These are phyloP conservation scores for Chondrilla cf. caribensis DNA, from an alignment of 37 sponge, comb jelly and placozoan genomes.

Conservation along the genomic window DNA sequence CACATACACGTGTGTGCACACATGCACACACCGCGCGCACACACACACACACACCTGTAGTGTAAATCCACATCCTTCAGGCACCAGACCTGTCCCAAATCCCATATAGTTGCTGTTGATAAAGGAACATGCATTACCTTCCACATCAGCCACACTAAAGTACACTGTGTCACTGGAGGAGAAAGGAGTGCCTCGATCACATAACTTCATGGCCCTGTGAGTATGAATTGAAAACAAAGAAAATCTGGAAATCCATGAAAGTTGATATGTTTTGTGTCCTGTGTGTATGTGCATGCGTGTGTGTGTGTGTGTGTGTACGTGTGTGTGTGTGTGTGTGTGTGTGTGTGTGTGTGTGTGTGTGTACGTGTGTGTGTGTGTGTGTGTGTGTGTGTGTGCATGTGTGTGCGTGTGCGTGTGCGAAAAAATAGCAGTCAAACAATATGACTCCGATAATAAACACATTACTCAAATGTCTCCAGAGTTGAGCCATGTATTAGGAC, in stretches of 20 bases:
- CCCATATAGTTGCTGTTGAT: constrained; percentile 95
- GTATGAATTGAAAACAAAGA: not conserved
- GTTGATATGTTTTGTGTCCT: not conserved
- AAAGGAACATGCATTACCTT: constrained; percentile 87
- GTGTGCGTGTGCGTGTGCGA: too few relatives aligned
- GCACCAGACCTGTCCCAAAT: constrained; percentile 84
- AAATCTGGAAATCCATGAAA: not conserved
- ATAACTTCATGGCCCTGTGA: constrained; percentile 23
- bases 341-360: too few relatives aligned
- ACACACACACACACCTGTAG: constrained; percentile 53
- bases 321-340: too few relatives aligned
- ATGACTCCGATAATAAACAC: too few relatives aligned
- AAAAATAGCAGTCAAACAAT: too few relatives aligned
- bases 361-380: too few relatives aligned
- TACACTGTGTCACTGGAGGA: constrained; percentile 77
- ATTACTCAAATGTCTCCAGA: too few relatives aligned
- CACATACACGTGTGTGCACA: not conserved
- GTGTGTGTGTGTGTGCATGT: too few relatives aligned
- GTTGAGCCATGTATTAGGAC: too few relatives aligned
- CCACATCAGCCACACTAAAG: constrained; percentile 63
- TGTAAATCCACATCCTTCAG: constrained; percentile 83
- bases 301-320: too few relatives aligned
- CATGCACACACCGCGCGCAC: constrained; percentile 39
- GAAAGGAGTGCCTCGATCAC: constrained; percentile 47
- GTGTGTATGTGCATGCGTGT: too few relatives aligned